Evolutionary conservation across 2,888 invertebrate genomes (phyloP), one percentile per base, ranked within the genome.

Genomic region (Andrena chrysosceles): DNA sequence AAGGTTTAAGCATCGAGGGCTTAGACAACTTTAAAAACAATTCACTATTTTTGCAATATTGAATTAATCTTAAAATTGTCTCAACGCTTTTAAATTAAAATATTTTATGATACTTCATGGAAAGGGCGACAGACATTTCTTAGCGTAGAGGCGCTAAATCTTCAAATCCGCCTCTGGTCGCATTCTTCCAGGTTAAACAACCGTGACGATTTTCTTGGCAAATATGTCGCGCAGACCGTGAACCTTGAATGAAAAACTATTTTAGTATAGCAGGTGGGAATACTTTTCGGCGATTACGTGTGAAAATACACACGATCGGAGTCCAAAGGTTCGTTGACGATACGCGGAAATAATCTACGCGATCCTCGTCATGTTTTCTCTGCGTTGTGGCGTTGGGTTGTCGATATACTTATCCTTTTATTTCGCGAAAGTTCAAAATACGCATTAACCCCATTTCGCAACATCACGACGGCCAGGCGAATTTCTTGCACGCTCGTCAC

Each of bases 201-300:
- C 16, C 52, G 49, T 10, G 20, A 60, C 16, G 13, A 33, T 7
- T 48, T 35, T 29, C 59, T 73, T 69, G 73, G 77, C 77, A 60
- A 16, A 66, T 26, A 10, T 16, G 7, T 31, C 33, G 13, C 42
- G 48, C 10, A 26, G 52, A 54, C 52, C 71, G 7, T 52, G 75
- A 13, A 26, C 26, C 31, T 23, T 2, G 29, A 66, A 35, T 54
- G 64, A 83, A 60, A 64, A 71, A 48, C 64, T 73, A 81, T 85
- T 81, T 77, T 64, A n/a, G 75, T 60, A 35, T 3, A 29, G 35
- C 62, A 31, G 48, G 49, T 42, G 62, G 67, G 23, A 77, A 67
- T 49, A 16, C 59, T 5, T 66, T 77, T 69, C n/a, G 62, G n/a
- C 54, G 76, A 76, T 73, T 74, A 75, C 54, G 79, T 20, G 63